Evolutionary conservation across 64 coral and sea anemone species (phyloP).

Genomic region (Pachyseris speciosa): DNA sequence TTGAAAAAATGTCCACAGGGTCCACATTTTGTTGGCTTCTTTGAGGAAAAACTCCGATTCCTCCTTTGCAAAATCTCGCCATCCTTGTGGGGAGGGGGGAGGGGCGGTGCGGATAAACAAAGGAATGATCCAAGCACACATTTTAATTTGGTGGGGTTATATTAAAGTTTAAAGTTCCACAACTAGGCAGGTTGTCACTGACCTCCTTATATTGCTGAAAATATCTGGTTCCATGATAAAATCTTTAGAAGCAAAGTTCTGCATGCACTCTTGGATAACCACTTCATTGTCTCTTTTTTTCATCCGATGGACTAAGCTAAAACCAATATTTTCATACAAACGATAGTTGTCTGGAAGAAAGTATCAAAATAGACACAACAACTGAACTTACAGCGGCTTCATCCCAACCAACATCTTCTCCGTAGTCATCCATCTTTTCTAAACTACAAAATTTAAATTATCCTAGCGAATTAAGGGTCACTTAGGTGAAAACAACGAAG

Average conservation of each 20-base stretch:
- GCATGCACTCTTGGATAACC: slow-evolving; percentile 84
- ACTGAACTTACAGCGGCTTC: slow-evolving; percentile 83
- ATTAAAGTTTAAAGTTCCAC: too few species aligned
- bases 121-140: too few species aligned
- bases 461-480: neutral
- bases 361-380: neutral
- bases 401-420: slow-evolving; percentile 96
- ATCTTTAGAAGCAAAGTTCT: slow-evolving; percentile 93
- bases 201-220: slow-evolving; percentile 97
- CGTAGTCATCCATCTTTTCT: slow-evolving; percentile 93
- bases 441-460: neutral
- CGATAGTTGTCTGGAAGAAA: neutral
- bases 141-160: too few species aligned
- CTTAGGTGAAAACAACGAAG: neutral
- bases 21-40: too few species aligned
- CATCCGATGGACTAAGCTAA: slow-evolving; percentile 83
- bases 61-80: too few species aligned
- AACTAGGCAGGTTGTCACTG: neutral
- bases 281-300: slow-evolving; percentile 92
- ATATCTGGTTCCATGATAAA: slow-evolving; percentile 99
- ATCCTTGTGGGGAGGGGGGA: too few species aligned
- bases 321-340: neutral
- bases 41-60: too few species aligned
- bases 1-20: too few species aligned
- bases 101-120: too few species aligned